Percentiles rank a stretch among this genome's conserved stretches.
Evolutionary conservation across 2,888 invertebrate genomes (phyloP).

Genomic region (Globia sparganii): DNA sequence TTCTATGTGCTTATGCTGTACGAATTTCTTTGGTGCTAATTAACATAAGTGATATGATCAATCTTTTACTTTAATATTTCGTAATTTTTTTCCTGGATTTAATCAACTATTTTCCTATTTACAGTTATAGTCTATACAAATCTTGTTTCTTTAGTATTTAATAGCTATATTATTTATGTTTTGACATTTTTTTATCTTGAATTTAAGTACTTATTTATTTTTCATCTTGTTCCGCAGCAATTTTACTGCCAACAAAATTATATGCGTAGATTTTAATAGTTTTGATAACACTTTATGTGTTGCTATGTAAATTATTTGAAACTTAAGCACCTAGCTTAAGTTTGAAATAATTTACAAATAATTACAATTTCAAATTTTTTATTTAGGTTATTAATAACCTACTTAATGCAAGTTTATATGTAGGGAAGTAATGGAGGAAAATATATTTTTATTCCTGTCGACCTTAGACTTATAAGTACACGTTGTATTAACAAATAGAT

Average conservation of each 20-base stretch:
- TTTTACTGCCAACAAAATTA: slow-evolving; percentile 15
- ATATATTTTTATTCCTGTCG: not conserved
- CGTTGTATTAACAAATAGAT: not conserved
- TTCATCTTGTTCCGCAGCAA: not conserved
- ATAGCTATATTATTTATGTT: not conserved
- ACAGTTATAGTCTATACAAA: not conserved
- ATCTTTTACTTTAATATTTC: not conserved
- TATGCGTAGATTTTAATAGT: slow-evolving; percentile 23
- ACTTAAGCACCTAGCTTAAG: too few relatives aligned
- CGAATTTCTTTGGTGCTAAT: not conserved
- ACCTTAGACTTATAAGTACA: not conserved
- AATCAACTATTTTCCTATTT: not conserved
- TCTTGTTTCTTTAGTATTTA: not conserved
- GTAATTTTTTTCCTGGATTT: not conserved
- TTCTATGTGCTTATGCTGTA: not conserved
- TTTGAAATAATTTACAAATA: too few relatives aligned
- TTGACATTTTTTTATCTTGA: slow-evolving; percentile 1
- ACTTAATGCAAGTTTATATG: not conserved
- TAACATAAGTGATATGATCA: not conserved
- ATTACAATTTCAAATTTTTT: too few relatives aligned
- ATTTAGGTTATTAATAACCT: too few relatives aligned
- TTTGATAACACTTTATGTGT: slow-evolving; percentile 16
- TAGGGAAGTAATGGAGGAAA: not conserved
- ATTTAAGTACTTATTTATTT: not conserved
- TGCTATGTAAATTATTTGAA: not conserved